A percentile compares a stretch with the other conserved stretches of the same genome.
These are phyloP conservation scores for Colistium nudipinnis DNA, from an alignment of 2,113 vertebrate species.

Conservation along the genomic window DNA sequence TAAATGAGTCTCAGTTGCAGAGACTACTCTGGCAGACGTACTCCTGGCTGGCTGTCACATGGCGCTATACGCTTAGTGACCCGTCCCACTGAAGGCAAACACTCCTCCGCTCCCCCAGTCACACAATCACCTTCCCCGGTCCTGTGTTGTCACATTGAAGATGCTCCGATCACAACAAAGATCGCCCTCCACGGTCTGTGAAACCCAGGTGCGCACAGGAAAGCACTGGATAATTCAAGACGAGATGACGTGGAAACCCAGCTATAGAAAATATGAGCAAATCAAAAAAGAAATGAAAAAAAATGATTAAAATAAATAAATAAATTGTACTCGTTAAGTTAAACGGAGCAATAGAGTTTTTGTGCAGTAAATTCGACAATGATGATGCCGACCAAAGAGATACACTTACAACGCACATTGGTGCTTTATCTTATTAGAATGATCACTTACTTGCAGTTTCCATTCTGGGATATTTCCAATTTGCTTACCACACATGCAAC, in stretches of 20 bases:
- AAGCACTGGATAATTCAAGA: constrained; percentile 26
- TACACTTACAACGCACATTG: too few species aligned
- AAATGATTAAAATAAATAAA: too few species aligned
- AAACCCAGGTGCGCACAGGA: constrained; percentile 18
- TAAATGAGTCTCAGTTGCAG: constrained; percentile 63
- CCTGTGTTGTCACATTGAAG: constrained; percentile 54
- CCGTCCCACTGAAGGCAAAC: constrained; percentile 46
- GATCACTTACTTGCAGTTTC: neutral
- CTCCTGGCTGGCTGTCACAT: constrained; percentile 66
- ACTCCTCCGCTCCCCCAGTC: constrained; percentile 41
- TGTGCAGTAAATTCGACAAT: neutral
- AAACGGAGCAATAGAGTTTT: neutral
- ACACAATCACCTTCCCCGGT: constrained; percentile 31
- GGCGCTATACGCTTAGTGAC: constrained; percentile 58
- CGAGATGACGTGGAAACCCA: constrained; percentile 31
- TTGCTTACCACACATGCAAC: neutral
- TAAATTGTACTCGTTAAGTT: neutral
- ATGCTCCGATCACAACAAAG: constrained; percentile 32
- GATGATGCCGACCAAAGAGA: neutral
- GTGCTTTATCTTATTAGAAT: neutral
- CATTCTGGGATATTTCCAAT: constrained; percentile 5
- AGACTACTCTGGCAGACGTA: constrained; percentile 59
- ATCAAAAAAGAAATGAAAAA: too few species aligned
- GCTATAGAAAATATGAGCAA: constrained; percentile 8
- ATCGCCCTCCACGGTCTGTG: constrained; percentile 44